Conservation (phyloP, 1,140 invertebrate genomes). For the Cyrtorhinus lividipennis region DNA sequence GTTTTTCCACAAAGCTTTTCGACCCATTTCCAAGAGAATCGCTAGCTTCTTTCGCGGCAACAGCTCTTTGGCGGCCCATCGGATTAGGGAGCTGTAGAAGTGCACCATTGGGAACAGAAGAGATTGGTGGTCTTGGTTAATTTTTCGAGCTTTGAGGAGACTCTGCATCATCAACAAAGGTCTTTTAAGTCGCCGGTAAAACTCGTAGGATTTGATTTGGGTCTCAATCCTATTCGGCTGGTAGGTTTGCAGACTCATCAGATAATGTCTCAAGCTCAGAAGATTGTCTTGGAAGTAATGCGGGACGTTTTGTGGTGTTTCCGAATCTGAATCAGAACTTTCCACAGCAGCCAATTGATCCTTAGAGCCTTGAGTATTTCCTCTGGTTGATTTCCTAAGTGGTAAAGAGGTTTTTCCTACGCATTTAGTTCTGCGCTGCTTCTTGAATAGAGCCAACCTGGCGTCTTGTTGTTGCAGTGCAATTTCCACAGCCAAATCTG, state of each 20-base stretch:
- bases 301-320: background rate
- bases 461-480: background rate
- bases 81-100: background rate
- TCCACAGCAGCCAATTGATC: background rate
- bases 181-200: background rate
- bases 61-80: background rate
- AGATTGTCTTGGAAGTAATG: background rate
- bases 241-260: background rate
- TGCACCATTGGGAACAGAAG: background rate
- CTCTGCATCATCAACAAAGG: background rate
- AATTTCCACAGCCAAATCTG: background rate
- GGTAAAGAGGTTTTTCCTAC: too few relatives aligned
- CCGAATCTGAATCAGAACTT: background rate
- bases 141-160: background rate
- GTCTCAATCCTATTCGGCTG: background rate
- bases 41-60: background rate
- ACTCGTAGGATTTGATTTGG: background rate
- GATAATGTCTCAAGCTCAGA: background rate
- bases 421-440: background rate
- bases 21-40: background rate
- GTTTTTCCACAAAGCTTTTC: background rate
- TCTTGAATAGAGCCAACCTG: background rate
- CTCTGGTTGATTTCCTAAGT: background rate
- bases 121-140: background rate
- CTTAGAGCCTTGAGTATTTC: background rate